Percentiles rank a stretch among this genome's conserved stretches.
Evolutionary conservation across 2,113 vertebrate species (phyloP).

Genomic region (Dipodomys merriami): DNA sequence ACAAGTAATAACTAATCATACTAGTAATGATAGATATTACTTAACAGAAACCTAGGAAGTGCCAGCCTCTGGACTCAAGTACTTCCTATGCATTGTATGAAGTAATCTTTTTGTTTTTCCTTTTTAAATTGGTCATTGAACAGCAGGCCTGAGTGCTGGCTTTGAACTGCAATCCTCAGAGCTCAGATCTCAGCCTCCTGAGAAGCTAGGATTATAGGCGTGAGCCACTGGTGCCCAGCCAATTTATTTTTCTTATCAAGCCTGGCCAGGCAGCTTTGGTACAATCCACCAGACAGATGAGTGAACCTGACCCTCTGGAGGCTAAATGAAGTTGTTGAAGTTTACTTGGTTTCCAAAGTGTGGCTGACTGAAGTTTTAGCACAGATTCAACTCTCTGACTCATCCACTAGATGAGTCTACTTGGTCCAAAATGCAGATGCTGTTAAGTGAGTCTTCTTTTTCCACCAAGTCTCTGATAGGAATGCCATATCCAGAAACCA

Average conservation of each 20-base stretch:
- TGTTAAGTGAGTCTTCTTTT: background rate
- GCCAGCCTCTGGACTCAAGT: background rate
- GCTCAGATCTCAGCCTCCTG: no score
- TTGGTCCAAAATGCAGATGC: background rate
- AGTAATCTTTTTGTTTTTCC: no score
- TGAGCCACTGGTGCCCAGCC: no score
- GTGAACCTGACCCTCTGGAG: background rate
- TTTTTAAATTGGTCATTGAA: no score
- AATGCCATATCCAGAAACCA: background rate
- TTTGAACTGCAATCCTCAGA: no score
- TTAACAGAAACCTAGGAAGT: conserved; percentile 24
- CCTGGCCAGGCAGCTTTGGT: background rate
- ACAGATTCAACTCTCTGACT: background rate
- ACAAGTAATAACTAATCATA: background rate
- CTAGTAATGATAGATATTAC: background rate
- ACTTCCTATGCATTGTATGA: background rate
- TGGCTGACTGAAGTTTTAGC: background rate
- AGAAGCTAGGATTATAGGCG: no score
- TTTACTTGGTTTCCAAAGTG: background rate
- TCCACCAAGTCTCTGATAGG: background rate
- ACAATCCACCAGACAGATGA: background rate
- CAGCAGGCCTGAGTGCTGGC: no score
- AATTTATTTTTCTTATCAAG: background rate
- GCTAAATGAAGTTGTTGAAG: background rate
- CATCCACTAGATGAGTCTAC: background rate